phyloP scores from a whole-genome alignment of 2,888 invertebrate genomes.

The Baronia brevicornis region DNA sequence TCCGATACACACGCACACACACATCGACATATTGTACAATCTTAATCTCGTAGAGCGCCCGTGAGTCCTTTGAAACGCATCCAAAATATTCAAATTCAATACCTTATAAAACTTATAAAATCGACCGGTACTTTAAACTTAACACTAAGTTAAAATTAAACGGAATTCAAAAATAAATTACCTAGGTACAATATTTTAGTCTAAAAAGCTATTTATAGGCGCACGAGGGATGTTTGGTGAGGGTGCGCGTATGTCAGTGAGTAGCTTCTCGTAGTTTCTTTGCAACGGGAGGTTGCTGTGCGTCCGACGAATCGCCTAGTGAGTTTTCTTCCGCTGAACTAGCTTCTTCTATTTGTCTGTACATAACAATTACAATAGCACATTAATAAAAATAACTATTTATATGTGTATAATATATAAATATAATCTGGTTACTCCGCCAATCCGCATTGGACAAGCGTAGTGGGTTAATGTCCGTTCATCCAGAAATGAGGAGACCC shows the following conservation, averaged over 20 bases:
- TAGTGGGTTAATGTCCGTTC: no score
- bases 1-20: constrained; percentile 51
- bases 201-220: constrained; percentile 72
- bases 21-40: constrained; percentile 63
- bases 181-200: constrained; percentile 76
- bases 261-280: constrained; percentile 69
- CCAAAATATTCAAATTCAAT: constrained; percentile 47
- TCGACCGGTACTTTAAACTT: constrained; percentile 71
- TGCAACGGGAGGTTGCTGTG: constrained; percentile 42
- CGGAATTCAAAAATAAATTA: constrained; percentile 78
- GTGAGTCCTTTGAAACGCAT: constrained; percentile 50
- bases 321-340: constrained; percentile 75
- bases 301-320: constrained; percentile 56
- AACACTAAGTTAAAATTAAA: constrained; percentile 73
- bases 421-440: no score
- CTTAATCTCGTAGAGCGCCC: constrained; percentile 41
- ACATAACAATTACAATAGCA: background rate
- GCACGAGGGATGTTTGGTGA: constrained; percentile 55
- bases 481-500: no score
- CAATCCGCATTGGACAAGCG: no score
- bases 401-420: no score
- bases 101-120: constrained; percentile 77
- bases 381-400: constrained; percentile 1
- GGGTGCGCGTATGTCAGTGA: constrained; percentile 63
- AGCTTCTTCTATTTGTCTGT: constrained; percentile 68